Evolutionary conservation across 2,113 vertebrate genomes (phyloP).

Genomic region (Spilogale gracilis): DNA sequence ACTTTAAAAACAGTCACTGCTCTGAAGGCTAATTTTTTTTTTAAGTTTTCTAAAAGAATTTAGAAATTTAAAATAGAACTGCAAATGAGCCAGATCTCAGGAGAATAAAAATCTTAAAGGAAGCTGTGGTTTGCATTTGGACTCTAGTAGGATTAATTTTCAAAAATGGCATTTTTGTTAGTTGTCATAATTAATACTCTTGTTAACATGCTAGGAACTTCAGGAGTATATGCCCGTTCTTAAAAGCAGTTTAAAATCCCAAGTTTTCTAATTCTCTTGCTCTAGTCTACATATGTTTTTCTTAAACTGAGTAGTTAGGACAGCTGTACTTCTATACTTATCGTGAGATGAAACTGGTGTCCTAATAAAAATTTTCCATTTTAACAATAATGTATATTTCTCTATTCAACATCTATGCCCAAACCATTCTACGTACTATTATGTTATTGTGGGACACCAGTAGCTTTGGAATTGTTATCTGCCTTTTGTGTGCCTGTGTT

Average conservation of each 20-base stretch:
- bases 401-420: neutral
- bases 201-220: neutral
- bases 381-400: neutral
- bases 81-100: neutral
- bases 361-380: slow-evolving; percentile 6
- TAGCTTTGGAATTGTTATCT: neutral
- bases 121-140: slow-evolving; percentile 32
- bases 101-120: slow-evolving; percentile 26
- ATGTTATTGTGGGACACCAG: neutral
- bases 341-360: neutral
- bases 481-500: neutral
- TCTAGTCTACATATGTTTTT: neutral
- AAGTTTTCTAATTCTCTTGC: neutral
- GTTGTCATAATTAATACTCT: slow-evolving; percentile 23
- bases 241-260: neutral
- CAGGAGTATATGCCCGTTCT: neutral
- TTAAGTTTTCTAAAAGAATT: neutral
- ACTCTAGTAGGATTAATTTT: slow-evolving; percentile 18
- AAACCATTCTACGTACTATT: neutral
- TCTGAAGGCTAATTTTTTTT: slow-evolving; percentile 8
- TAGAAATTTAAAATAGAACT: slow-evolving; percentile 29
- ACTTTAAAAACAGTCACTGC: slow-evolving; percentile 54
- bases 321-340: neutral
- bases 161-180: slow-evolving; percentile 34
- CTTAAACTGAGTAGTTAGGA: neutral